Conservation (phyloP, 1,140 invertebrate species). For the Ladona fulva region DNA sequence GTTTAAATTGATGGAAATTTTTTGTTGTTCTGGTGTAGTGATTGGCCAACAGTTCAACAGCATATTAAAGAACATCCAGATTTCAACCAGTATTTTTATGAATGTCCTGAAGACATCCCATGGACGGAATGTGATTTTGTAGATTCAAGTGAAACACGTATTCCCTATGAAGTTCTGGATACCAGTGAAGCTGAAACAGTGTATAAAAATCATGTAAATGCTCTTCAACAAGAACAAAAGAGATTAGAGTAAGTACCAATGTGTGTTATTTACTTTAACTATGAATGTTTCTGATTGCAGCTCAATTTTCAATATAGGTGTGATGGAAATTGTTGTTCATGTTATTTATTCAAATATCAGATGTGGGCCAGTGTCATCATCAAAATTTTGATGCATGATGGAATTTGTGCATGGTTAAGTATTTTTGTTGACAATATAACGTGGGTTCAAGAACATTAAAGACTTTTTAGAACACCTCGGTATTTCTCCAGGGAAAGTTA, state of each 20-base stretch:
- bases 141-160: conserved; percentile 49
- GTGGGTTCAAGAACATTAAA: too few relatives aligned
- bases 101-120: conserved; percentile 63
- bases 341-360: too few relatives aligned
- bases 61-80: conserved; percentile 79
- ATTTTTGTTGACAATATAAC: too few relatives aligned
- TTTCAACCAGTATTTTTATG: conserved; percentile 84
- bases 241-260: conserved; percentile 69
- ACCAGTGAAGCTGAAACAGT: conserved; percentile 83
- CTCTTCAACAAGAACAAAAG: conserved; percentile 81
- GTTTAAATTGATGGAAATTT: too few relatives aligned
- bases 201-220: conserved; percentile 84
- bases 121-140: conserved; percentile 72
- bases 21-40: conserved; percentile 45
- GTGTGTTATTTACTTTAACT: background rate
- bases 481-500: too few relatives aligned
- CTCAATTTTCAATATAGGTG: background rate
- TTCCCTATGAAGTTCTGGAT: conserved; percentile 85
- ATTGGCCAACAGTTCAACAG: conserved; percentile 76
- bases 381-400: too few relatives aligned
- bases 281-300: background rate
- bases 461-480: too few relatives aligned
- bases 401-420: too few relatives aligned
- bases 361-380: too few relatives aligned
- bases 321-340: too few relatives aligned